Conservation (phyloP, 2,113 vertebrate genomes). For the Alouatta palliata region DNA sequence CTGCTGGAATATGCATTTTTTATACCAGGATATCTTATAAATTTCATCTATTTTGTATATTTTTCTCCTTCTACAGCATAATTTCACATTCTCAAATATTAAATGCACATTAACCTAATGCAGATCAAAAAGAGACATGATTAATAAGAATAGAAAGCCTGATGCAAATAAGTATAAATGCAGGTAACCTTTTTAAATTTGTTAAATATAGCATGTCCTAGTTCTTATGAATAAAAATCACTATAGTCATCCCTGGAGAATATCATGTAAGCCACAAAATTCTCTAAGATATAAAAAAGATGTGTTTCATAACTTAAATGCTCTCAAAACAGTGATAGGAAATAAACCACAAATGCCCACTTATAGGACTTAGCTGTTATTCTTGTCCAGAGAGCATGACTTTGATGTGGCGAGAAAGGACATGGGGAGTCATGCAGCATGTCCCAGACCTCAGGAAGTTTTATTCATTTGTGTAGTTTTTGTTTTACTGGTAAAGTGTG, state of each 20-base stretch:
- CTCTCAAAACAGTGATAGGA: not conserved
- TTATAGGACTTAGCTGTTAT: not conserved
- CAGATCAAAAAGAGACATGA: not conserved
- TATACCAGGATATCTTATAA: not conserved
- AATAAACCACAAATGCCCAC: not conserved
- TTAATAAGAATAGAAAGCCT: not conserved
- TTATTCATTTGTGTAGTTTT: not conserved
- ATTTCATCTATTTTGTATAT: not conserved
- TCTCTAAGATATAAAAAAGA: not conserved
- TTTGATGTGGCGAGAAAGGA: not conserved
- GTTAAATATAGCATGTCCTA: not conserved
- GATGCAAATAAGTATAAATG: not conserved
- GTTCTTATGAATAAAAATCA: not conserved
- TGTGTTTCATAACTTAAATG: not conserved
- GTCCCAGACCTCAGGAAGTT: not conserved
- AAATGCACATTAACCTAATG: not conserved
- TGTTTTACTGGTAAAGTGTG: not conserved
- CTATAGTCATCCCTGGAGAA: not conserved
- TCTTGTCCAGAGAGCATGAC: not conserved
- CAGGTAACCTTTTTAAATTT: not conserved
- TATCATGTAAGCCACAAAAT: not conserved
- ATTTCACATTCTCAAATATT: not conserved
- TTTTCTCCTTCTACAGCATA: not conserved
- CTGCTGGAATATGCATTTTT: not conserved
- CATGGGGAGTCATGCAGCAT: not conserved